These are phyloP conservation scores for Aricia artaxerxes DNA, from an alignment of 2,888 invertebrate genomes.

Conservation along the genomic window DNA sequence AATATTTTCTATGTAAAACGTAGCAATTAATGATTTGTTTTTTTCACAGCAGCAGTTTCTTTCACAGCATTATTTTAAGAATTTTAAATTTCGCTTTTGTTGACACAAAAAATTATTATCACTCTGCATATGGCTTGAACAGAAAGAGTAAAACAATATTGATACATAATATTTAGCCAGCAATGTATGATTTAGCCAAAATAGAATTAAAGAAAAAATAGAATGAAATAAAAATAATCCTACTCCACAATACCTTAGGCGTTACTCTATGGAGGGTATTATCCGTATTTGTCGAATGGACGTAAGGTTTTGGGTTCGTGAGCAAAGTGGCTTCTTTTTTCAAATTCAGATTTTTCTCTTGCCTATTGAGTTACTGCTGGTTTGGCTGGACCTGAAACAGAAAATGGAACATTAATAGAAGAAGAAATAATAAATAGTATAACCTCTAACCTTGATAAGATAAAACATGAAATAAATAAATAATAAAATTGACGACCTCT, in stretches of 20 bases:
- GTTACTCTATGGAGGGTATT: constrained; percentile 43
- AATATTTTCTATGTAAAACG: not conserved
- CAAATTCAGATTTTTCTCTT: constrained; percentile 15
- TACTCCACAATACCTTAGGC: constrained; percentile 36
- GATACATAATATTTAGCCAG: not conserved
- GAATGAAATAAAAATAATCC: not conserved
- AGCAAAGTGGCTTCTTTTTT: constrained; percentile 54
- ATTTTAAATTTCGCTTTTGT: not conserved
- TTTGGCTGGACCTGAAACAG: constrained; percentile 45
- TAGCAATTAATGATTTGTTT: not conserved
- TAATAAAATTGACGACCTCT: too few species aligned
- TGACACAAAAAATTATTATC: not conserved
- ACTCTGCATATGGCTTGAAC: not conserved
- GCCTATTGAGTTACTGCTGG: constrained; percentile 41
- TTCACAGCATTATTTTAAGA: not conserved
- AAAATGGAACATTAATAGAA: not conserved
- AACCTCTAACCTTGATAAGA: too few species aligned
- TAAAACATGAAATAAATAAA: too few species aligned
- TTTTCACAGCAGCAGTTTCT: not conserved
- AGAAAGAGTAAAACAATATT: constrained; percentile 4
- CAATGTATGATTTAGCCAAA: not conserved
- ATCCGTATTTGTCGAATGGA: constrained; percentile 62
- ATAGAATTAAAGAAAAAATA: not conserved
- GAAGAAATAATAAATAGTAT: not conserved
- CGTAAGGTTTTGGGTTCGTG: constrained; percentile 58